Percentiles rank a stretch among this genome's conserved stretches.
Conservation (phyloP, 2,888 invertebrate species). For the Bursaphelenchus okinawaensis region DNA sequence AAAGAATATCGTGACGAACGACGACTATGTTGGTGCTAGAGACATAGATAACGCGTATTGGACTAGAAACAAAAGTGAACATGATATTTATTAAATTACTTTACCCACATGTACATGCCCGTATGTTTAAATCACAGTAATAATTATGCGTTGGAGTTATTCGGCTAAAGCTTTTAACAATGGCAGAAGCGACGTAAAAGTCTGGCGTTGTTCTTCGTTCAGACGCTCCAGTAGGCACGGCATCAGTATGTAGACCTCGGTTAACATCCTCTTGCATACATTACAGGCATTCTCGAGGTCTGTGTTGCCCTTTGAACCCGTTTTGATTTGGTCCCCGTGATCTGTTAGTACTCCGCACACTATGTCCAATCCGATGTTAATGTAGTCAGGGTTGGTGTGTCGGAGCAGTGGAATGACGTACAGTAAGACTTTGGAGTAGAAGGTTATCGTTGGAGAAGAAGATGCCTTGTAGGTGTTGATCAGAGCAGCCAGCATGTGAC, state of each 20-base stretch:
- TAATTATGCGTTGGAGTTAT: not conserved
- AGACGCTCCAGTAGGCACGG: not conserved
- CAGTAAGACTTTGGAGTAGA: conserved; percentile 5
- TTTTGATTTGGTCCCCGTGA: conserved; percentile 23
- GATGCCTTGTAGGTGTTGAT: conserved; percentile 10
- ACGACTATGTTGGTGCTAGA: no score
- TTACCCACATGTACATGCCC: not conserved
- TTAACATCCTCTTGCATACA: conserved; percentile 17
- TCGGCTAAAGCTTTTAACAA: conserved; percentile 8
- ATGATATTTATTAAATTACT: conserved; percentile 1
- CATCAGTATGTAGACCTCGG: conserved; percentile 16
- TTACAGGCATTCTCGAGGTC: conserved; percentile 2
- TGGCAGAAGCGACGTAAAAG: conserved; percentile 2
- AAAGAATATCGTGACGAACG: no score
- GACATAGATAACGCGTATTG: not conserved
- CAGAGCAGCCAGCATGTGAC: conserved; percentile 2
- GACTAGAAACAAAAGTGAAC: not conserved
- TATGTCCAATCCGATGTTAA: conserved; percentile 27
- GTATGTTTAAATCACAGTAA: not conserved
- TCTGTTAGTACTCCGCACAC: conserved; percentile 22
- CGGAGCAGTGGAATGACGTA: conserved; percentile 17
- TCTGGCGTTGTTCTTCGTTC: not conserved
- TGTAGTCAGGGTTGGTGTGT: conserved; percentile 20
- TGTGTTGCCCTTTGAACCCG: conserved; percentile 22
- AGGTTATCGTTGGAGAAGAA: not conserved